A percentile compares a stretch with the other conserved stretches of the same genome.
phyloP scores from a whole-genome alignment of 2,113 vertebrate genomes.

The Syngnathus scovelli region DNA sequence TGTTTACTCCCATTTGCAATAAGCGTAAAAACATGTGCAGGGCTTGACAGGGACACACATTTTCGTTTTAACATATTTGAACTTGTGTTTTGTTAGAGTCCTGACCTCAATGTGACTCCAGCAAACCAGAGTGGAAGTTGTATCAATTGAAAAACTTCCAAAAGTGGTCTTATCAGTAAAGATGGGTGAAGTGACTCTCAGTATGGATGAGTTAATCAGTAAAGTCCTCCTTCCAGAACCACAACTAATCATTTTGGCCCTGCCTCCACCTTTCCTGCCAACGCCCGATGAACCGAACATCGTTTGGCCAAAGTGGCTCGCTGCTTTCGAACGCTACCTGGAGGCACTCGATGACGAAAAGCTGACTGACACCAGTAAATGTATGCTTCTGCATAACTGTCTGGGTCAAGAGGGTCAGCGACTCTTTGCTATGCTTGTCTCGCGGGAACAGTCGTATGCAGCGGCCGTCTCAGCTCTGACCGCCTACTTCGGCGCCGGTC shows the following conservation, averaged over 20 bases:
- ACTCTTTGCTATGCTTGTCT: conserved; percentile 34
- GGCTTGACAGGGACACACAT: too few species aligned
- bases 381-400: conserved; percentile 51
- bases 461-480: conserved; percentile 43
- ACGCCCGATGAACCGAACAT: conserved; percentile 27
- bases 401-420: conserved; percentile 54
- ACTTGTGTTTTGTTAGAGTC: not conserved
- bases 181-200: conserved; percentile 39
- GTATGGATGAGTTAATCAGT: conserved; percentile 19
- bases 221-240: conserved; percentile 40
- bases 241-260: conserved; percentile 50
- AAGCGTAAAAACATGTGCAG: too few species aligned
- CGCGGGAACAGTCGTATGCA: conserved; percentile 17
- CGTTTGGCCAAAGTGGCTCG: conserved; percentile 53
- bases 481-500: conserved; percentile 31
- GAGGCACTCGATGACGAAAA: conserved; percentile 43
- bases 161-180: not conserved
- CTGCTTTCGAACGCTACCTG: conserved; percentile 52
- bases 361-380: conserved; percentile 47
- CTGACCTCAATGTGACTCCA: not conserved
- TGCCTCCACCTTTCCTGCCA: conserved; percentile 49
- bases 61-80: not conserved
- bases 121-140: not conserved
- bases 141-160: not conserved
- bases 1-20: too few species aligned